Conservation (phyloP, 2,888 invertebrate species). For the Leucophenga maculata region DNA sequence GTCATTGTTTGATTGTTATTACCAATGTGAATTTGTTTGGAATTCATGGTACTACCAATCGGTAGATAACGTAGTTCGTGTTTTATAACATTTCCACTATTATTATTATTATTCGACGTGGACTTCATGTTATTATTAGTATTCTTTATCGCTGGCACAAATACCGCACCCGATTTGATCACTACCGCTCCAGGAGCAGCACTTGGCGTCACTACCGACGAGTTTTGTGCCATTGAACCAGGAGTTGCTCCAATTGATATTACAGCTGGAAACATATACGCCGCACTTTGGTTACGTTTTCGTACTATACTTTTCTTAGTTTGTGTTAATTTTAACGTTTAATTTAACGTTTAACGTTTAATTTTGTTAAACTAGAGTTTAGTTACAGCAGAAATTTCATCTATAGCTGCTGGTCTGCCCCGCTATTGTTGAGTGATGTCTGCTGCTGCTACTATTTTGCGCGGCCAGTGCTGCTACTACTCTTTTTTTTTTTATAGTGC, state of each 20-base stretch:
- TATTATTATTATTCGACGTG: background rate
- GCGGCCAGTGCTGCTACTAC: no score
- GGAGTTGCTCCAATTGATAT: background rate
- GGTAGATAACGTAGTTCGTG: constrained; percentile 43
- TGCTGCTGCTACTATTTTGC: no score
- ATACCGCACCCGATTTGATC: no score
- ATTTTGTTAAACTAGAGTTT: no score
- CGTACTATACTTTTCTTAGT: no score
- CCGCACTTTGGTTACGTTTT: no score
- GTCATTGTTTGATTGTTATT: constrained; percentile 27
- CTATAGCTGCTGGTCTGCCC: no score
- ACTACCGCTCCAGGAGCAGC: background rate
- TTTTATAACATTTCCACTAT: background rate
- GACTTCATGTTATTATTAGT: constrained; percentile 12
- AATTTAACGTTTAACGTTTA: no score
- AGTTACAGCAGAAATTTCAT: no score
- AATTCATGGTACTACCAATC: constrained; percentile 38
- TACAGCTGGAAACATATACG: constrained; percentile 12
- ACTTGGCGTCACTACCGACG: background rate
- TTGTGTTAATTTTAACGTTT: no score
- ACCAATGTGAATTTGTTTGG: constrained; percentile 35
- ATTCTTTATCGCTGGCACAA: constrained; percentile 10
- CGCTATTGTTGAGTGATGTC: no score
- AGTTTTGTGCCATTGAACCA: background rate
- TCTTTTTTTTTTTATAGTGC: background rate